Conservation (phyloP, 2,113 vertebrate species). For the Seriola aureovittata region DNA sequence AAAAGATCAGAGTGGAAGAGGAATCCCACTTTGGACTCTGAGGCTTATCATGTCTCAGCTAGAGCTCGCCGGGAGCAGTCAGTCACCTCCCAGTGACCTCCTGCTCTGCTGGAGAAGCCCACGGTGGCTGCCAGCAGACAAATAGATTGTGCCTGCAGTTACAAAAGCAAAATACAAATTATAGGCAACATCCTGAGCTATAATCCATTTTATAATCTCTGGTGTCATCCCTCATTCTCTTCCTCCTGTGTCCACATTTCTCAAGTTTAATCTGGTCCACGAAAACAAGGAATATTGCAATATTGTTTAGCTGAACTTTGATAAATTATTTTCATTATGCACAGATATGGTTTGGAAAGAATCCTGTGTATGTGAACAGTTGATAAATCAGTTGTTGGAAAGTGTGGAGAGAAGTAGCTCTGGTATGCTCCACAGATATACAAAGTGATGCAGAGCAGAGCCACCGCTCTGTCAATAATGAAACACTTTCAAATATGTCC, state of each 20-base stretch:
- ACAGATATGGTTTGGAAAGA: constrained; percentile 57
- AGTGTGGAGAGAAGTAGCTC: constrained; percentile 19
- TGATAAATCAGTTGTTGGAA: constrained; percentile 58
- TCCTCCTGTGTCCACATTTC: not conserved
- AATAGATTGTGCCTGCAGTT: constrained; percentile 22
- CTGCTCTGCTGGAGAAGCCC: constrained; percentile 12
- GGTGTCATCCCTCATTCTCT: not conserved
- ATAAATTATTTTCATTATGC: constrained; percentile 49
- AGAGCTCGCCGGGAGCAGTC: constrained; percentile 29
- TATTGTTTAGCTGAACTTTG: not conserved
- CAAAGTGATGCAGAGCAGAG: constrained; percentile 62
- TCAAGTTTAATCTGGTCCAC: not conserved
- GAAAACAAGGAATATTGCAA: not conserved
- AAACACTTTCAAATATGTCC: constrained; percentile 53
- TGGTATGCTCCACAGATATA: constrained; percentile 34
- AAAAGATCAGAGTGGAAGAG: constrained; percentile 54
- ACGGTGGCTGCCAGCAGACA: constrained; percentile 28
- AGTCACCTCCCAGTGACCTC: constrained; percentile 65
- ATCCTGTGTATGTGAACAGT: constrained; percentile 23
- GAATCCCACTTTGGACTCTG: constrained; percentile 50
- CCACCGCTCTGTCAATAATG: constrained; percentile 26
- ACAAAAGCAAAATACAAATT: constrained; percentile 26
- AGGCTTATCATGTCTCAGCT: constrained; percentile 55
- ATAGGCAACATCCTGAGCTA: constrained; percentile 3
- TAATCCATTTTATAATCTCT: constrained; percentile 2